Base-by-base conservation (phyloP, 2,888 invertebrate species). In the Idaea aversata region DNA sequence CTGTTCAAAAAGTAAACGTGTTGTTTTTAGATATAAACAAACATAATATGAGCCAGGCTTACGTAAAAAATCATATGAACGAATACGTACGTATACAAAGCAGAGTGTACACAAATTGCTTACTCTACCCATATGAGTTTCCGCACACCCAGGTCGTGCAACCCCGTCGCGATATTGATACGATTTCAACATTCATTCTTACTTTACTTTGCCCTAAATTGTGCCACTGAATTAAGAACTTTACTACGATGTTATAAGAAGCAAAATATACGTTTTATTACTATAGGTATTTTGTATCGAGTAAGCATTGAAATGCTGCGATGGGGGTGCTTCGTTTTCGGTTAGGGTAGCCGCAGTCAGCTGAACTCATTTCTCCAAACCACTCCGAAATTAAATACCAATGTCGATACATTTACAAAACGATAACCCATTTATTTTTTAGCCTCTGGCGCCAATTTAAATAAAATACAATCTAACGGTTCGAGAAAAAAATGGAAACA, bases 31-130 rank as follows among this genome's bases (percentile, higher is more conserved):
- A 15, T 34, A 34, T 57, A 34, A 57, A 62, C 7, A 47, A 15
- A 38, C 13, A 59, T 25, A 1, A 58, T 47, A 10, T 47, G 13
- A 47, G 47, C 47, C 47, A 13, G 13, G 47, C 47, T 47, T 47
- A 47, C 47, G 47, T 47, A 47, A 47, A 47, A 47, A 47, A 36
- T 36, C 36, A 36, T 10, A 36, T 10, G 36, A 36, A 7, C 6
- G 36, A 36, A 47, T 47, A 47, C 47, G 47, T 47, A 47, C 47
- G 10, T 47, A 47, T 47, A 47, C 6, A 47, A 47, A 47, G 47
- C 47, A 7, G 16, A 62, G 61, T 65, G 63, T 67, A 68, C 60
- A 67, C 63, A 65, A 65, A 63, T 63, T 65, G 59, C 62, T 34
- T 34, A 59, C 25, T 59, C 58, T 47, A 10, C 47, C 59, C 60